These are phyloP conservation scores for Drosophila nannoptera DNA, from an alignment of 1,140 invertebrate species.

Conservation along the genomic window DNA sequence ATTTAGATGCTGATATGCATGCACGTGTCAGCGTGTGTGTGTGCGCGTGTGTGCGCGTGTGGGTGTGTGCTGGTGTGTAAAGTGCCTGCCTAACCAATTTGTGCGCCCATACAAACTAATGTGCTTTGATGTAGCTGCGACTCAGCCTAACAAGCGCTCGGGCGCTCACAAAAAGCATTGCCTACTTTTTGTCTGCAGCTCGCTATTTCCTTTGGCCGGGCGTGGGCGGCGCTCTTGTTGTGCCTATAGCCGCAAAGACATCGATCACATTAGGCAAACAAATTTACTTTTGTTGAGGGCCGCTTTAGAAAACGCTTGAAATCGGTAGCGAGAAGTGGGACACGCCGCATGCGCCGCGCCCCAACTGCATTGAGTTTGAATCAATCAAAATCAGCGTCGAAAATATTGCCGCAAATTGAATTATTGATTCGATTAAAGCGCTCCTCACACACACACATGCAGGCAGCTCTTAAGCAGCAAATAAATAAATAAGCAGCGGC, in stretches of 20 bases:
- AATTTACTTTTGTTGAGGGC: constrained; percentile 40
- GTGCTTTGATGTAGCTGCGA: constrained; percentile 59
- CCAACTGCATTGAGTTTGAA: constrained; percentile 44
- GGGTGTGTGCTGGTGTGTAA: constrained; percentile 48
- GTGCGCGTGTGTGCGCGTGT: constrained; percentile 15
- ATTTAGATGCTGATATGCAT: constrained; percentile 65
- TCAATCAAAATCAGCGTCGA: constrained; percentile 70
- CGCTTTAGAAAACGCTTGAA: constrained; percentile 61
- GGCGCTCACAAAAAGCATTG: constrained; percentile 33
- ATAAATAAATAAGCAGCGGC: constrained; percentile 49
- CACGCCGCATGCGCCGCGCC: constrained; percentile 26
- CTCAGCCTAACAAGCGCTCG: constrained; percentile 48
- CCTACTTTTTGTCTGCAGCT: constrained; percentile 7
- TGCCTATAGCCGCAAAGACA: constrained; percentile 39
- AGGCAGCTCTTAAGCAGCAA: constrained; percentile 37
- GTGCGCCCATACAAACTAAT: constrained; percentile 66
- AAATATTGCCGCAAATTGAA: constrained; percentile 68
- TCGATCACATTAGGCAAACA: constrained; percentile 73
- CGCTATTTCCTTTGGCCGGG: background rate
- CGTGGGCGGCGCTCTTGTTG: background rate
- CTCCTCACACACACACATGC: constrained; percentile 17
- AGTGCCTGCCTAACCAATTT: constrained; percentile 73
- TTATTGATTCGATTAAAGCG: constrained; percentile 67
- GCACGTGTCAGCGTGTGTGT: constrained; percentile 30
- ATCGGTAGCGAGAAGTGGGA: constrained; percentile 55